These are phyloP conservation scores for Acleris laterana DNA, from an alignment of 2,888 invertebrate species.

Conservation along the genomic window DNA sequence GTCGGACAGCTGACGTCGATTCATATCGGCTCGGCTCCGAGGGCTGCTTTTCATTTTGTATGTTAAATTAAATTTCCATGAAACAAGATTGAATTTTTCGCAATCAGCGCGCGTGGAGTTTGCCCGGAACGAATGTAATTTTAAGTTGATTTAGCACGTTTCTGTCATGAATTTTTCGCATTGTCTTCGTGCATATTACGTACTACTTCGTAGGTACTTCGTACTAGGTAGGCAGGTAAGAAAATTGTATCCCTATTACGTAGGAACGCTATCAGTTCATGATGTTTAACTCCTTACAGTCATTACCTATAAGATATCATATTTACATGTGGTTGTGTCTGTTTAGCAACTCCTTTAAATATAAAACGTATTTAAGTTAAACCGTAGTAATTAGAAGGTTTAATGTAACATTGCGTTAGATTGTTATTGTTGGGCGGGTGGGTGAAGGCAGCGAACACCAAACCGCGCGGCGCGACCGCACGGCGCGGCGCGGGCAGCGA, in stretches of 20 bases:
- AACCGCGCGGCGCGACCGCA: constrained; percentile 52
- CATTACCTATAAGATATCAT: too few relatives aligned
- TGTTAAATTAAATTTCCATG: constrained; percentile 85
- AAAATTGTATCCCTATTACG: too few relatives aligned
- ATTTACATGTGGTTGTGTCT: too few relatives aligned
- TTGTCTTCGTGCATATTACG: too few relatives aligned
- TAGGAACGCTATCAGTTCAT: too few relatives aligned
- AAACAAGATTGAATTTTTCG: constrained; percentile 84
- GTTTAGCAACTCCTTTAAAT: too few relatives aligned
- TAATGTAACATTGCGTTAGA: background rate
- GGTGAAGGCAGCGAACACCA: constrained; percentile 48
- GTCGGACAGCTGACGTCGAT: constrained; percentile 75
- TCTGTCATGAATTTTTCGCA: too few relatives aligned
- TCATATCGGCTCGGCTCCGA: constrained; percentile 71
- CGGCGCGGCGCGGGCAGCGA: constrained; percentile 58
- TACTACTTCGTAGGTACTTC: too few relatives aligned
- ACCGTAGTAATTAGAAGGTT: too few relatives aligned
- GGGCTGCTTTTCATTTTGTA: constrained; percentile 81
- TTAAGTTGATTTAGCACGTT: constrained; percentile 16
- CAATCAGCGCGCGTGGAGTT: constrained; percentile 75
- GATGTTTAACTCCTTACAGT: too few relatives aligned
- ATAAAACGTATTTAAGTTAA: too few relatives aligned
- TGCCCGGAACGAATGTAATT: constrained; percentile 53
- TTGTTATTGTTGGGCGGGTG: constrained; percentile 27
- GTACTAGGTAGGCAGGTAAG: too few relatives aligned